These are phyloP conservation scores for Serranus cabrilla DNA, from an alignment of 2,797 vertebrate genomes.

Conservation along the genomic window DNA sequence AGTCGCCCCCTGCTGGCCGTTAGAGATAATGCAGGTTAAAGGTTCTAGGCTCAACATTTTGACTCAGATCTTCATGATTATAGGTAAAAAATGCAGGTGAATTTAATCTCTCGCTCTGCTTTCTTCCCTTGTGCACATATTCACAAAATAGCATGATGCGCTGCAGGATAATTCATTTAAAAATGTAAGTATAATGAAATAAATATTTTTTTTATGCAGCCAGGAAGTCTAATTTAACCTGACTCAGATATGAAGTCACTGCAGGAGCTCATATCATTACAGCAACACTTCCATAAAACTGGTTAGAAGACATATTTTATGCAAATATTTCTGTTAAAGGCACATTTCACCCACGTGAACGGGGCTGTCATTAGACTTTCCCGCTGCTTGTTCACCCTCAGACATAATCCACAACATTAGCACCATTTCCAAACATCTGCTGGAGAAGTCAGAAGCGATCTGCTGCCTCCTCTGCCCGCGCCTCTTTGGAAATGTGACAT, in stretches of 20 bases:
- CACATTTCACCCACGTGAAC: constrained; percentile 7
- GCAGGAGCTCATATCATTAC: not conserved
- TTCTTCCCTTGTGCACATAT: no score
- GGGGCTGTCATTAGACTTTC: constrained; percentile 29
- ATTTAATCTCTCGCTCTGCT: no score
- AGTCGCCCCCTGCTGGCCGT: no score
- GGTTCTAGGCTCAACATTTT: no score
- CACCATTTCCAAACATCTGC: constrained; percentile 85
- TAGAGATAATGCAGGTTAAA: no score
- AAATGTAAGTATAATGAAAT: not conserved
- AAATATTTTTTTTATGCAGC: not conserved
- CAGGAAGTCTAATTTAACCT: not conserved
- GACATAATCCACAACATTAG: constrained; percentile 71
- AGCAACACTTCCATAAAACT: not conserved
- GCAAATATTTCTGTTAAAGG: constrained; percentile 1
- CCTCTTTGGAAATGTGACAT: constrained; percentile 70
- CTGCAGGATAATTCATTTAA: not conserved
- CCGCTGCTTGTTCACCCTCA: constrained; percentile 41
- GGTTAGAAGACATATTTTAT: constrained; percentile 1
- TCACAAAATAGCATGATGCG: not conserved
- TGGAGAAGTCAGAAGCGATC: constrained; percentile 78
- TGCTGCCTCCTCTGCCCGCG: constrained; percentile 60
- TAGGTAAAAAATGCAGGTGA: no score
- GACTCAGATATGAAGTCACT: not conserved
- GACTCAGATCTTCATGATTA: no score